A percentile compares a stretch with the other conserved stretches of the same genome.
These are phyloP conservation scores for Centropyge bicolor DNA, from an alignment of 2,797 vertebrate species.

Conservation along the genomic window DNA sequence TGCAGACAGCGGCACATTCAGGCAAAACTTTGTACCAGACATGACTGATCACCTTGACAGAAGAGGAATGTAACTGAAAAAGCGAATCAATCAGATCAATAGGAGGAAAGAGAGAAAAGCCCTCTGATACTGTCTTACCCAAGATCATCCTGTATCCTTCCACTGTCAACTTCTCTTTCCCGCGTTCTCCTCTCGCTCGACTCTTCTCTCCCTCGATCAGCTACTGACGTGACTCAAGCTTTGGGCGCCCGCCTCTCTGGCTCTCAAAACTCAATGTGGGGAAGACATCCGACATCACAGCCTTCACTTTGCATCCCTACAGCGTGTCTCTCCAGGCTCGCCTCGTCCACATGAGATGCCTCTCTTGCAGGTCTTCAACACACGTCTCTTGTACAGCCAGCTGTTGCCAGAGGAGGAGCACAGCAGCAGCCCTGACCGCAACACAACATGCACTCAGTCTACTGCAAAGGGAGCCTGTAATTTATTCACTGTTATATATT, in stretches of 20 bases:
- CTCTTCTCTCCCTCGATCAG: constrained; percentile 40
- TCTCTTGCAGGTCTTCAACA: constrained; percentile 47
- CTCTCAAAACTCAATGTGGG: constrained; percentile 57
- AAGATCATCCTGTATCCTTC: constrained; percentile 81
- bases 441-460: constrained; percentile 62
- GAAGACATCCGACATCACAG: constrained; percentile 55
- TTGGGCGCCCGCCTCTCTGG: constrained; percentile 44
- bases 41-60: constrained; percentile 23
- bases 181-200: constrained; percentile 53
- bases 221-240: constrained; percentile 55
- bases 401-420: constrained; percentile 62
- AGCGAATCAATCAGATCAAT: constrained; percentile 40
- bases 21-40: constrained; percentile 56
- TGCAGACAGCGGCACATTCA: constrained; percentile 9
- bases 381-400: constrained; percentile 58
- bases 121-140: constrained; percentile 71
- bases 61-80: constrained; percentile 6
- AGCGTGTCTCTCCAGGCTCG: constrained; percentile 5
- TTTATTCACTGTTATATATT: constrained; percentile 78
- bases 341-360: constrained; percentile 52
- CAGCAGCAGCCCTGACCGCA: constrained; percentile 53
- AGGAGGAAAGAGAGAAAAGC: constrained; percentile 31
- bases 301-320: constrained; percentile 60
- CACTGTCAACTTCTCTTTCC: constrained; percentile 67
- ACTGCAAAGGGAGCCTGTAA: constrained; percentile 72